A percentile compares a stretch with the other conserved stretches of the same genome.
These are phyloP conservation scores for Cuniculus paca DNA, from an alignment of 2,797 vertebrate species.

Conservation along the genomic window DNA sequence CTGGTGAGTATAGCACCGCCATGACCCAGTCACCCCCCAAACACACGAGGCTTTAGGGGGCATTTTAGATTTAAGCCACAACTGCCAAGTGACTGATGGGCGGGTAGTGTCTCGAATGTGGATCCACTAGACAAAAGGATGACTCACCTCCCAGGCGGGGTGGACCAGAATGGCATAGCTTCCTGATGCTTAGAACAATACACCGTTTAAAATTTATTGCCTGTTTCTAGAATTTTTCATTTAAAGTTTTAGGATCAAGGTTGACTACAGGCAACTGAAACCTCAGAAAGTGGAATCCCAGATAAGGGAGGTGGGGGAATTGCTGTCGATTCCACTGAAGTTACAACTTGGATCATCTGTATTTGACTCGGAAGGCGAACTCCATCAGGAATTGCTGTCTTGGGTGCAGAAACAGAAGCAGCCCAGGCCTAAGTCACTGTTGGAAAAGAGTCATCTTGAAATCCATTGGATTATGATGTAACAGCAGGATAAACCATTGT, in stretches of 20 bases:
- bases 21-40: background rate
- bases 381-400: background rate
- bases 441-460: background rate
- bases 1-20: background rate
- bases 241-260: background rate
- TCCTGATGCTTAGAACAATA: background rate
- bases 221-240: background rate
- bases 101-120: background rate
- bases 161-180: background rate
- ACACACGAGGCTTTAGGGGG: background rate
- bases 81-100: background rate
- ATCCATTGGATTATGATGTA: no score
- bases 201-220: background rate
- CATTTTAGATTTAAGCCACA: background rate
- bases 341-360: background rate
- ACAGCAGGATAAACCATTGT: background rate
- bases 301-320: background rate
- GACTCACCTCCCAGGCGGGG: background rate
- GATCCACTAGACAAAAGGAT: background rate
- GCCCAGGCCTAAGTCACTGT: background rate
- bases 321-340: background rate
- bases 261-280: background rate
- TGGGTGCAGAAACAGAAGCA: background rate
- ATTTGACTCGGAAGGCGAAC: background rate
- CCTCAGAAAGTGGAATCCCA: background rate